phyloP scores from a whole-genome alignment of 2,113 vertebrate genomes.

The Anseranas semipalmata region DNA sequence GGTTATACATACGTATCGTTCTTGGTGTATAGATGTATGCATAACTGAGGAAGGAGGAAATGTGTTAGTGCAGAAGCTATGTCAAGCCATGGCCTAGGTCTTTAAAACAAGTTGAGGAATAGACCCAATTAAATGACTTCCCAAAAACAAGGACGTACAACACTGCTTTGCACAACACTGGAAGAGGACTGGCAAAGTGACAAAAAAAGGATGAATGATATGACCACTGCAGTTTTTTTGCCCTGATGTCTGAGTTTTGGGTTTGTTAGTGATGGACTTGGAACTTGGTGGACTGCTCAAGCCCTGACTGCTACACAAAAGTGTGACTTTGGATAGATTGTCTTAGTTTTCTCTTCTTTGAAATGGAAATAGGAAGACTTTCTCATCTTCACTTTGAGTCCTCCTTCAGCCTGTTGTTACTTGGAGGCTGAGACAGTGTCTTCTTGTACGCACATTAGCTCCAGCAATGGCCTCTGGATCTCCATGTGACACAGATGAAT shows the following conservation, averaged over 20 bases:
- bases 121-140: neutral
- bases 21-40: neutral
- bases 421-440: neutral
- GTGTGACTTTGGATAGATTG: neutral
- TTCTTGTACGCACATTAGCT: neutral
- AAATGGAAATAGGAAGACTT: conserved; percentile 2
- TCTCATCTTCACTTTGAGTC: neutral
- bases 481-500: neutral
- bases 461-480: neutral
- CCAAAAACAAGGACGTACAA: neutral
- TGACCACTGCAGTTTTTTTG: neutral
- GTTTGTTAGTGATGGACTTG: neutral
- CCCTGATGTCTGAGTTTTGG: neutral
- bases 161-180: neutral
- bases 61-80: neutral
- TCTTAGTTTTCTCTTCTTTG: neutral
- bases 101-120: neutral
- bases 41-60: neutral
- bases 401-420: neutral
- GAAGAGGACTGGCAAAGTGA: neutral
- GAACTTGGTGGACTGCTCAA: neutral
- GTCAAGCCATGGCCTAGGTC: neutral
- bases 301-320: neutral
- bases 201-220: neutral
- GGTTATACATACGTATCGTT: neutral